These are phyloP conservation scores for Colossoma macropomum DNA, from an alignment of 2,113 vertebrate genomes.

Conservation along the genomic window DNA sequence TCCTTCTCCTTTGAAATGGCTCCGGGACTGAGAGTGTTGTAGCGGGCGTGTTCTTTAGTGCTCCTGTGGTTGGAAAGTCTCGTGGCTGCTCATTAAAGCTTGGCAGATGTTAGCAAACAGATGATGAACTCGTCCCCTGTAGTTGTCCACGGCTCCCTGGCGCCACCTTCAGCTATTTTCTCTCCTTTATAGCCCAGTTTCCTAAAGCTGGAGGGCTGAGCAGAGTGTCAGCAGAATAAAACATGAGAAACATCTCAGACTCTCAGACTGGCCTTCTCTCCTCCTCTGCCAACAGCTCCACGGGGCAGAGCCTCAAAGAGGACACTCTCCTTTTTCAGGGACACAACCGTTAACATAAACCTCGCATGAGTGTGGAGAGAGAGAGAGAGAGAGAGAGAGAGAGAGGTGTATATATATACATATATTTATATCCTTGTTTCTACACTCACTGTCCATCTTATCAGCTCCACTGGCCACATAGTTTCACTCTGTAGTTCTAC, in stretches of 20 bases:
- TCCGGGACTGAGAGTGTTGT: no score
- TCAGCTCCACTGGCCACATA: no score
- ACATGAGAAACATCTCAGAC: conserved; percentile 10
- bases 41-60: neutral
- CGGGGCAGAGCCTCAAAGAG: conserved; percentile 19
- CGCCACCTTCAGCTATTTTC: neutral
- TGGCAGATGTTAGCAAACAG: conserved; percentile 44
- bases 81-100: conserved; percentile 34
- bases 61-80: neutral
- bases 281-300: conserved; percentile 27
- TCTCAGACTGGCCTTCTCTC: conserved; percentile 2
- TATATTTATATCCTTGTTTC: no score
- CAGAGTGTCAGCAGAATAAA: neutral
- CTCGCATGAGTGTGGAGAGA: no score
- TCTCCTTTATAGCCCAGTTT: conserved; percentile 7
- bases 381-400: no score
- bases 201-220: conserved; percentile 17
- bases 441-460: no score
- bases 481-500: no score
- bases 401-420: no score
- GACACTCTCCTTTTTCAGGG: conserved; percentile 17
- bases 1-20: no score
- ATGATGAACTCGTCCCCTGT: conserved; percentile 20
- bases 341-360: no score
- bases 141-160: neutral